Conservation (phyloP, 2,888 invertebrate genomes). For the Xestoiulus laeticollis region DNA sequence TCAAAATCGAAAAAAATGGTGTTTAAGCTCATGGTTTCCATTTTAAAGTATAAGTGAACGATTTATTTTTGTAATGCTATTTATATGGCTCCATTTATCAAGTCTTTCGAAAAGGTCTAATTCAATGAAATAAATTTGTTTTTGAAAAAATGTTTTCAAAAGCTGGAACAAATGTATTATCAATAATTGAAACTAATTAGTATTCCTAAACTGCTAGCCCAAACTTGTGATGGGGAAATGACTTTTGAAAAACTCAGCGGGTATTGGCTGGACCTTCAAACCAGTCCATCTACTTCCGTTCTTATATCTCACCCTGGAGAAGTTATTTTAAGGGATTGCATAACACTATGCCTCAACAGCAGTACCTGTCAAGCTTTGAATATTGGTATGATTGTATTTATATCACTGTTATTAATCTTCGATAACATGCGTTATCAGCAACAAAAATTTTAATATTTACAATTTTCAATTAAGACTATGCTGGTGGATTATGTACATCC, state of each 20-base stretch:
- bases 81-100: no score
- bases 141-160: no score
- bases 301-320: constrained; percentile 64
- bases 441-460: background rate
- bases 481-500: constrained; percentile 64
- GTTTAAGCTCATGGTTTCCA: no score
- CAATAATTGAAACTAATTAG: background rate
- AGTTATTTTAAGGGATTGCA: constrained; percentile 65
- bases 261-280: constrained; percentile 56
- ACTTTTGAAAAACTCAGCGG: constrained; percentile 65
- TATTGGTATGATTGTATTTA: constrained; percentile 60
- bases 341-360: constrained; percentile 64
- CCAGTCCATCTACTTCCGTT: constrained; percentile 45
- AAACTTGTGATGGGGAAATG: constrained; percentile 63
- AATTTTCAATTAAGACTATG: constrained; percentile 62
- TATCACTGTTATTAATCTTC: background rate
- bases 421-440: background rate
- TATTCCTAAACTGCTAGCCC: constrained; percentile 10
- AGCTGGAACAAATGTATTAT: no score
- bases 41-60: no score
- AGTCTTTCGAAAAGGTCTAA: no score
- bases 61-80: no score
- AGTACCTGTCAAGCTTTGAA: constrained; percentile 63
- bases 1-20: no score
- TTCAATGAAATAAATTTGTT: no score